Base-by-base conservation (phyloP, 2,113 vertebrate species). In the Indicator maculatus region DNA sequence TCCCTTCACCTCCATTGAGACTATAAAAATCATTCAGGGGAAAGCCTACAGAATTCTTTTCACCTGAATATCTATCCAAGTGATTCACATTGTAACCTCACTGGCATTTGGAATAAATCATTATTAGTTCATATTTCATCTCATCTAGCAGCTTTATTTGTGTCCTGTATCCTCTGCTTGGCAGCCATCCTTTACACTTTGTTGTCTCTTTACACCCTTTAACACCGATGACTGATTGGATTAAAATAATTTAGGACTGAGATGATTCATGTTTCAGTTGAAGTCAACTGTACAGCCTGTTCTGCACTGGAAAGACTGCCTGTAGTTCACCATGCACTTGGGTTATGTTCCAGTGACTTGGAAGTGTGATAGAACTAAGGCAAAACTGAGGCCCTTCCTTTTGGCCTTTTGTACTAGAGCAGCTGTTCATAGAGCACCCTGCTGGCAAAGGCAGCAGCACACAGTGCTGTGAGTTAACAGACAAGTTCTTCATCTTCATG, bases 91-190 rank as follows among this genome's bases (percentile, higher is more conserved):
- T 69, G 77, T 93, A 96, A 93, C 63, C 73, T 50, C 85, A 53
- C 36, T 0, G 39, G 85, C 61, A 93, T 94, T 84, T 86, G 69
- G 53, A 95, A 97, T 96, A 96, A 95, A 97, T 93, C 86, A 88
- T 95, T 93, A 93, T 91, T 96, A 94, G 83, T 81, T 94, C 85
- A 33, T 72, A 95, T 93, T 93, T 94, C 88, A 91, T 28, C 58
- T 88, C 76, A 86, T 88, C 65, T 83, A 86, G 85, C 90, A 95
- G 95, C 76, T 95, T 94, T 96, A 95, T 95, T 94, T 94, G 88
- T 79, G 83, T 97, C 79, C 76, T 69, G 50, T 84, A 88, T 88
- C 58, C 70, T 81, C 70, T 59, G 44, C 77, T 93, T 96, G 90
- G 94, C 89, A 96, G 88, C 30, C 93, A 55, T 88, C 94, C 90